Base-by-base conservation (phyloP, 2,797 vertebrate genomes). In the Bucorvus abyssinicus region DNA sequence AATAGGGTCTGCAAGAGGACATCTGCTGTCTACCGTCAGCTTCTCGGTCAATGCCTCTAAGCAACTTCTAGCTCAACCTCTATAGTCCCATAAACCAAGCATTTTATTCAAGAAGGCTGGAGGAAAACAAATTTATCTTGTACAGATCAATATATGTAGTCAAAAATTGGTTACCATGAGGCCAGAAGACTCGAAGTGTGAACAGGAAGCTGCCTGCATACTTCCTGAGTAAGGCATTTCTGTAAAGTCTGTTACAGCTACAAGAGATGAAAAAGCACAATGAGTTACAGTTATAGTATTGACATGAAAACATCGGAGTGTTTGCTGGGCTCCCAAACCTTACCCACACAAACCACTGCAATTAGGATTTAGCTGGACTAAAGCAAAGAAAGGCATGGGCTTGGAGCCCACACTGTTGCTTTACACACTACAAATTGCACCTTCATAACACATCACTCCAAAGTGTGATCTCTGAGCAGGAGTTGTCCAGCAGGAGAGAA, bases 101-200 rank as follows among this genome's bases (percentile, higher is more conserved):
- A 38, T 21, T 68, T 44, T 38, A 65, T 38, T 84, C 67, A 42
- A 89, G 59, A 11, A 74, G 15, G n/a, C 50, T 64, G 9, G 18
- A n/a, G 3, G 17, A 38, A 86, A 87, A 63, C 8, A 0, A 36
- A 42, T 86, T 82, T 49, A 40, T 68, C 68, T 86, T 53, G 38
- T 22, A 45, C 8, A 93, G 55, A 93, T 49, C 29, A 60, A 73
- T 44, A 93, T 6, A 69, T 1, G 15, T 40, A 90, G 88, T 87
- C 14, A 88, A 94, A 91, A 94, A 59, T 12, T 38, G 86, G 56
- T 82, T 97, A 97, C 96, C 97, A 89, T 97, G 94, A 95, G 68
- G 81, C 82, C 93, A 92, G 93, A 69, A 92, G 96, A 95, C 89
- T 84, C 94, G 90, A 92, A 92, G 74, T 90, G 91, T 47, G 81